Evolutionary conservation across 2,888 invertebrate genomes (phyloP).

Genomic region (Cotesia congregata): DNA sequence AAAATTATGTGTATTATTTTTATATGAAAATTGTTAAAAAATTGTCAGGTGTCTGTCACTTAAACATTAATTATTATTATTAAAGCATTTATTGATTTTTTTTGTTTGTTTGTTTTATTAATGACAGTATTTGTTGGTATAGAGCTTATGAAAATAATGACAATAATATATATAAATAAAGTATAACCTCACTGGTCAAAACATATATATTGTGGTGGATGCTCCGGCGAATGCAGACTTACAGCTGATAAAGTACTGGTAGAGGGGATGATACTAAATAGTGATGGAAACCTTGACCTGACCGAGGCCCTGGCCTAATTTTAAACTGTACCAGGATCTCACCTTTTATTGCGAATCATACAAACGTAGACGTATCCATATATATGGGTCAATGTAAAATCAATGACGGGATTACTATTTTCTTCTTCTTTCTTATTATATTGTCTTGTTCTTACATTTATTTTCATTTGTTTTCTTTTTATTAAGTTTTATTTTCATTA

Average conservation of each 20-base stretch:
- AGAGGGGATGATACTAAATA: slow-evolving; percentile 45
- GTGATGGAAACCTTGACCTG: slow-evolving; percentile 67
- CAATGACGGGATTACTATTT: slow-evolving; percentile 44
- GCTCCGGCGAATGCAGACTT: slow-evolving; percentile 28
- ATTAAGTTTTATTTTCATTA: too few relatives aligned
- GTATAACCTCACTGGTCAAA: not conserved
- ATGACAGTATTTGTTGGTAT: too few relatives aligned
- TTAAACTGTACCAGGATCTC: slow-evolving; percentile 45
- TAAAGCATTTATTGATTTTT: too few relatives aligned
- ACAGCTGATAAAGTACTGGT: slow-evolving; percentile 16
- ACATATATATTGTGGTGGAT: slow-evolving; percentile 21
- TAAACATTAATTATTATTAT: too few relatives aligned
- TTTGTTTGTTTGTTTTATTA: too few relatives aligned
- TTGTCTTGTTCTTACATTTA: too few relatives aligned
- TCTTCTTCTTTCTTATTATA: slow-evolving; percentile 32
- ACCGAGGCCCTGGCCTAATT: slow-evolving; percentile 66
- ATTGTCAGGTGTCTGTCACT: too few relatives aligned
- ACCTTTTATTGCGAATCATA: slow-evolving; percentile 47
- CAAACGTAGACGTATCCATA: not conserved
- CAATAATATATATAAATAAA: too few relatives aligned
- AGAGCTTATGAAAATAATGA: too few relatives aligned
- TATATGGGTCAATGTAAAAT: slow-evolving; percentile 57
- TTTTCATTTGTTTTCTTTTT: too few relatives aligned
- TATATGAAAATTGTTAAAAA: too few relatives aligned
- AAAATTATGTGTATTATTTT: too few relatives aligned